These are phyloP conservation scores for Sphenodon punctatus DNA, from an alignment of 2,797 vertebrate species.

Conservation along the genomic window DNA sequence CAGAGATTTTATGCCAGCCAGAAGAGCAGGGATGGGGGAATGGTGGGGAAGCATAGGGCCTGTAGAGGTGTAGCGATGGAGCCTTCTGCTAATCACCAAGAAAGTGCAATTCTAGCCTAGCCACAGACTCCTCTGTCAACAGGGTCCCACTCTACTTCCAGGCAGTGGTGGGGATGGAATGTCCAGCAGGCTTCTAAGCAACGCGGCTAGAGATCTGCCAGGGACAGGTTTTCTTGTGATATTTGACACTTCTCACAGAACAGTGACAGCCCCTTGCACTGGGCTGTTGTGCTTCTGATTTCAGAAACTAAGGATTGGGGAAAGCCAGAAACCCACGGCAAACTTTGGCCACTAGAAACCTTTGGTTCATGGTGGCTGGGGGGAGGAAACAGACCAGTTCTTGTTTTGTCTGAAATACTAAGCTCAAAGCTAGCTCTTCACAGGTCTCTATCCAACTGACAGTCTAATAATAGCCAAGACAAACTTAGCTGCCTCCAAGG, in stretches of 20 bases:
- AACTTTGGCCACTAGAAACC: fast-evolving
- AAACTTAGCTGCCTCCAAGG: background rate
- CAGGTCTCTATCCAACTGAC: background rate
- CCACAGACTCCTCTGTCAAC: background rate
- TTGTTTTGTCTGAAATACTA: background rate
- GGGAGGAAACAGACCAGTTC: background rate
- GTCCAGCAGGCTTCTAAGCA: background rate
- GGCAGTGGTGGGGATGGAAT: background rate
- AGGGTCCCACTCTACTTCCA: background rate
- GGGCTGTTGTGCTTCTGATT: no score
- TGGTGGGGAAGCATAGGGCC: fast-evolving
- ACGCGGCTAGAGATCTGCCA: background rate
- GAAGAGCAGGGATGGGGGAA: background rate
- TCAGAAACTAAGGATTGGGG: background rate
- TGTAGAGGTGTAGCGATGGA: fast-evolving
- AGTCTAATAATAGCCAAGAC: background rate
- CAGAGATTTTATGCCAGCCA: fast-evolving
- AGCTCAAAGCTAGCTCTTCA: background rate
- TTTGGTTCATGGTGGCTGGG: background rate
- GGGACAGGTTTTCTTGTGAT: background rate
- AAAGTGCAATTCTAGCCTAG: fast-evolving
- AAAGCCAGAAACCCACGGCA: background rate
- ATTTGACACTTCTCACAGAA: background rate
- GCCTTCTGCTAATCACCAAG: background rate
- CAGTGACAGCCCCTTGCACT: background rate